Base-by-base conservation (phyloP, 2,888 invertebrate genomes). In the Blomia tropicalis region DNA sequence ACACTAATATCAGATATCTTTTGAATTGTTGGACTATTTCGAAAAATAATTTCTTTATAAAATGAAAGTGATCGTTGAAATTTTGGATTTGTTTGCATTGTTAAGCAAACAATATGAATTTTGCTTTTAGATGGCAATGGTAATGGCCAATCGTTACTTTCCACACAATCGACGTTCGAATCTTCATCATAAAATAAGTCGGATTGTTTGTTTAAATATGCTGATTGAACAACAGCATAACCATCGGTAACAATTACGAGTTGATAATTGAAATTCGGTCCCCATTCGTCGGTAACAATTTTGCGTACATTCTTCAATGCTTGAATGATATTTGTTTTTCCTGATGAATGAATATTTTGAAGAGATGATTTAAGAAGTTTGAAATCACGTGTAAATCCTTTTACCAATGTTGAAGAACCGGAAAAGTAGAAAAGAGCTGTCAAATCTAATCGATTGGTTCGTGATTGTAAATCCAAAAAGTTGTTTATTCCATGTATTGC, bases 381-480 rank as follows among this genome's bases (percentile, higher is more conserved):
- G 74, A 85, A 87, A 70, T 93, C 92, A 63, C 92, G 78, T 0
- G 92, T 92, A 71, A 93, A 95, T 22, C 85, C 82, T 43, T 85
- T 84, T 32, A 85, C 66, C 32, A 72, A 70, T 63, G 76, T 74
- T 70, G 72, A 75, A 1, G 72, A 68, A 36, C 74, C 73, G 7
- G 75, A 75, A 69, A 73, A 76, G 2, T 72, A 69, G 54, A 75
- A 71, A 77, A 85, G 71, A 22, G 83, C 78, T 23, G 82, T 81
- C 74, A 83, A 84, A 74, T 85, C 85, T 60, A 84, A 72, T 73
- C 81, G 83, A 17, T 80, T 80, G 71, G 82, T 79, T 1, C 75
- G 70, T 67, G 80, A 77, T 56, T 84, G 74, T 70, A 81, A 79
- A 72, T 84, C 82, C 29, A 85, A 71, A 65, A 84, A 77, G 22